Base-by-base conservation (phyloP, 2,888 invertebrate species). In the Lasioglossum lativentre region DNA sequence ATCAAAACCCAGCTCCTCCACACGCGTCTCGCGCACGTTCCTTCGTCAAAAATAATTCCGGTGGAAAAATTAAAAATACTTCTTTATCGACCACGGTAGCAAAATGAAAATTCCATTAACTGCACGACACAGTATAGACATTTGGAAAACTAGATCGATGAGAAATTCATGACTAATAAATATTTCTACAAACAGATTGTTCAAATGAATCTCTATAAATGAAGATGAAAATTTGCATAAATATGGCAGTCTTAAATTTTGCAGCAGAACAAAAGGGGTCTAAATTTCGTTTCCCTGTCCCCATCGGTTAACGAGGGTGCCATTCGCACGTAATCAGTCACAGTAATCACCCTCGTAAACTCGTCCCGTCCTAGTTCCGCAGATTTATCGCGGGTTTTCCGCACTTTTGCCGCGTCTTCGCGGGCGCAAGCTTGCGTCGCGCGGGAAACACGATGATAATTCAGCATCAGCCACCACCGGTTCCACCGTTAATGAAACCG, bases 401-500 rank as follows among this genome's bases (percentile, higher is more conserved):
- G 45, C 40, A 59, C 6, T 71, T 75, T 38, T 30, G 40, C 63
- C 19, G 23, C 34, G 74, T 71, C 77, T 79, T 72, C 75, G 47
- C 75, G 52, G 38, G 10, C 40, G 12, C 27, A 59, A 2, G 19
- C 56, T 52, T 68, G 52, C 42, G 63, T 77, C 80, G 76, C 72
- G n/a, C 16, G 70, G 75, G 30, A 77, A 84, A 86, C 71, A 76
- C 76, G 78, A 76, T 66, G 63, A 86, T 86, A 86, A 86, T 70
- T 85, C 86, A 86, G 73, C 81, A 74, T 81, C 78, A 34, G 45
- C 45, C 52, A 34, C 52, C 23, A 23, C 45, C n/a, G 52, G 72
- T 71, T n/a, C 45, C n/a, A 34, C 10, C 73, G 38, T 74, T 85
- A 86, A 86, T 82, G 86, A 85, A 80, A 79, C 86, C 59, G 79